Evolutionary conservation across 2,797 vertebrate genomes (phyloP).

Genomic region (Sarcophilus harrisii): DNA sequence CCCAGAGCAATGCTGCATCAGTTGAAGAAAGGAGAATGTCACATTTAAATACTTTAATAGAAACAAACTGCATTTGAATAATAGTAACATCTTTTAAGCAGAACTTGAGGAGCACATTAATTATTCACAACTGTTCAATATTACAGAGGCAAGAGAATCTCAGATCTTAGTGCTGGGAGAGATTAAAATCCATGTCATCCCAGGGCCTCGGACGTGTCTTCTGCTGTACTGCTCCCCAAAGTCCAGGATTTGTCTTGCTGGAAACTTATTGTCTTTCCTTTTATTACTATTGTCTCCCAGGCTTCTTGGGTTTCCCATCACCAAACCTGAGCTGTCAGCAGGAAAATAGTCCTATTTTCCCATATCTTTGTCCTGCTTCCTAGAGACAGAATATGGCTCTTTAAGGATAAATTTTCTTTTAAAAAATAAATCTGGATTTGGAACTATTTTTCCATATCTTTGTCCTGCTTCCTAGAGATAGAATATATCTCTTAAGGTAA

Average conservation of each 20-base stretch:
- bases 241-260: background rate
- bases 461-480: background rate
- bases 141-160: constrained; percentile 28
- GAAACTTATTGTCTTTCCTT: background rate
- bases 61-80: constrained; percentile 77
- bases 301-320: background rate
- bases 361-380: background rate
- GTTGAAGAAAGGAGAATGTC: constrained; percentile 69
- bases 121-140: constrained; percentile 70
- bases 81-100: constrained; percentile 69
- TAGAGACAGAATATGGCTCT: background rate
- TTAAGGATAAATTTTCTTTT: background rate
- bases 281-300: background rate
- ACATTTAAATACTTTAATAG: constrained; percentile 79
- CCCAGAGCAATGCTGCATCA: constrained; percentile 70
- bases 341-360: background rate
- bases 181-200: background rate
- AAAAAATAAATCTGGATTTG: background rate
- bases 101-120: constrained; percentile 67
- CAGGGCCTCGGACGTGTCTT: background rate
- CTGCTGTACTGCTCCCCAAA: background rate
- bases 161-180: background rate
- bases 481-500: background rate
- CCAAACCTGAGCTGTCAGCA: background rate
- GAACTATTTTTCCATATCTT: background rate